Evolutionary conservation across 2,797 vertebrate species (phyloP).

Genomic region (Meda fulgida): DNA sequence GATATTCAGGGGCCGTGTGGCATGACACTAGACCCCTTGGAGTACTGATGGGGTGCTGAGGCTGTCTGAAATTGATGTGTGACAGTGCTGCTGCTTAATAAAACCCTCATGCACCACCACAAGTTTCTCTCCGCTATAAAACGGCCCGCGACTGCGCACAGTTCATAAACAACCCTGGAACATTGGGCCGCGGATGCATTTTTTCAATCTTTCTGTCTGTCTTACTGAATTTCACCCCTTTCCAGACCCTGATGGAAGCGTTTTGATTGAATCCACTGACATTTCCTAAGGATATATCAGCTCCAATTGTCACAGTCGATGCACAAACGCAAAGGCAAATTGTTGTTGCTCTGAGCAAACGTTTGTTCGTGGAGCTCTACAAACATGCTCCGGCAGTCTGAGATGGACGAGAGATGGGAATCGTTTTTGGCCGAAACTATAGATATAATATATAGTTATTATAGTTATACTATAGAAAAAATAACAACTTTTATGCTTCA

Average conservation of each 20-base stretch:
- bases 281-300: slow-evolving; percentile 49
- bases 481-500: slow-evolving; percentile 45
- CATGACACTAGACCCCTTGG: slow-evolving; percentile 67
- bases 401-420: slow-evolving; percentile 11
- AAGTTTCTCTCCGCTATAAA: slow-evolving; percentile 42
- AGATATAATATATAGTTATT: too few species aligned
- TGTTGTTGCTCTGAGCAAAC: slow-evolving; percentile 37
- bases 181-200: slow-evolving; percentile 32
- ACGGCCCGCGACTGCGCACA: slow-evolving; percentile 2
- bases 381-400: neutral
- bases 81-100: slow-evolving; percentile 61
- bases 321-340: slow-evolving; percentile 30
- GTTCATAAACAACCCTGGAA: slow-evolving; percentile 30
- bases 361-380: slow-evolving; percentile 21
- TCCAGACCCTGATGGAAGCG: slow-evolving; percentile 11
- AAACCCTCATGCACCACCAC: slow-evolving; percentile 42
- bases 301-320: slow-evolving; percentile 44
- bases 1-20: slow-evolving; percentile 64
- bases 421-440: slow-evolving; percentile 9
- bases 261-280: slow-evolving; percentile 50
- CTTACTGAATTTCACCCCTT: slow-evolving; percentile 3
- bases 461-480: too few species aligned
- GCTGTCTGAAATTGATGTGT: slow-evolving; percentile 67
- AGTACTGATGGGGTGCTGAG: slow-evolving; percentile 68
- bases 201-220: neutral